Evolutionary conservation across 92 coral and sea anemone genomes (phyloP).

Genomic region (Ricordea florida): DNA sequence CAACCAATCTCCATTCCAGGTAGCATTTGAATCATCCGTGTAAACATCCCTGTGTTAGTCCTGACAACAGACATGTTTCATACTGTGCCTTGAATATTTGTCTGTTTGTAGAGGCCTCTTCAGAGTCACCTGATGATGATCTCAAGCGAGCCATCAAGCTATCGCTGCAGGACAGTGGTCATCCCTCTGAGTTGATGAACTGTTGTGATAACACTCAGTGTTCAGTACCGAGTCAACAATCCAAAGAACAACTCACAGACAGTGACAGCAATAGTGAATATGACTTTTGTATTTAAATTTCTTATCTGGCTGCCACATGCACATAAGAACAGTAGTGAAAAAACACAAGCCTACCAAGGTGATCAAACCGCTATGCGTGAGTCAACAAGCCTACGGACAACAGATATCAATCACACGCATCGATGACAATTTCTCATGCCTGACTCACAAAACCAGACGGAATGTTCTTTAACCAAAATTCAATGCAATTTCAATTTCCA

Average conservation of each 20-base stretch:
- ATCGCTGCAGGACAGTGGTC: constrained; percentile 61
- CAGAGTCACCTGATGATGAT: constrained; percentile 63
- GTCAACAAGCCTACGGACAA: too few relatives aligned
- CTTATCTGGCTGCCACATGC: background rate
- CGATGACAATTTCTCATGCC: too few relatives aligned
- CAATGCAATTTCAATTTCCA: too few relatives aligned
- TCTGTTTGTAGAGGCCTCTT: background rate
- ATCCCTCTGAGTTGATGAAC: background rate
- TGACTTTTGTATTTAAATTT: background rate
- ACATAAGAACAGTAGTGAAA: too few relatives aligned
- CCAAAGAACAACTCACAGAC: background rate
- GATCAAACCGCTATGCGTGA: too few relatives aligned
- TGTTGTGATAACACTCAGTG: background rate
- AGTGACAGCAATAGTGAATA: constrained; percentile 22
- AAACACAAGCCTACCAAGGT: too few relatives aligned
- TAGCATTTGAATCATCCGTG: too few relatives aligned
- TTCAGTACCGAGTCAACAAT: background rate
- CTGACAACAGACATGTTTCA: too few relatives aligned
- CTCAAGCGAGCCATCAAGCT: constrained; percentile 80
- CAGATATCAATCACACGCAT: too few relatives aligned
- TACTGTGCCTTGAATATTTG: background rate
- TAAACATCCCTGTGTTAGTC: background rate
- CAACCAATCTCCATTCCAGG: too few relatives aligned
- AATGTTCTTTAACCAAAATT: too few relatives aligned
- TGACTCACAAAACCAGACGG: too few relatives aligned